These are phyloP conservation scores for Selenia dentaria DNA, from an alignment of 2,888 invertebrate species.

Conservation along the genomic window DNA sequence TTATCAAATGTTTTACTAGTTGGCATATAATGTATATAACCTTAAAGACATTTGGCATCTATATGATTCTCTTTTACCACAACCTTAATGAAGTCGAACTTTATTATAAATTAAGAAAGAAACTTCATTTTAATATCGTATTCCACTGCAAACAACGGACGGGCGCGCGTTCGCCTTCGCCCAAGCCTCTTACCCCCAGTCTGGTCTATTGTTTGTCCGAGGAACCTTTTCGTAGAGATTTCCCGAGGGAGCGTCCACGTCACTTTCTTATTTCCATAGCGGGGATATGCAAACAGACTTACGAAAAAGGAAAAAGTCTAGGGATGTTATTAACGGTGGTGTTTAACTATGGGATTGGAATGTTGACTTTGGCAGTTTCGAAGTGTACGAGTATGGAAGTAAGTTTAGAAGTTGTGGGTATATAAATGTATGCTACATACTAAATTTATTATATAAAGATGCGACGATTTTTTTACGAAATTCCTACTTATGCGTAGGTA, in stretches of 20 bases:
- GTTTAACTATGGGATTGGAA: slow-evolving; percentile 10
- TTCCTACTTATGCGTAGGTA: no score
- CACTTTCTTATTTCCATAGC: slow-evolving; percentile 62
- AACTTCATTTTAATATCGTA: slow-evolving; percentile 7
- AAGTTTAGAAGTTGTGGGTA: no score
- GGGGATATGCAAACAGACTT: slow-evolving; percentile 70
- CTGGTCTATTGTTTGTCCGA: slow-evolving; percentile 63
- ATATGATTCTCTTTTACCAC: no score
- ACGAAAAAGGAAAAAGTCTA: slow-evolving; percentile 44
- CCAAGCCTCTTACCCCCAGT: slow-evolving; percentile 15
- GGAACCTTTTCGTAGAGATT: slow-evolving; percentile 76
- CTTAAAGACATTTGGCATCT: no score
- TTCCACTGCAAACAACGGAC: slow-evolving; percentile 1
- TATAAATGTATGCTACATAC: no score
- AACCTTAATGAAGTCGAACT: not conserved
- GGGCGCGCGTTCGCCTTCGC: not conserved
- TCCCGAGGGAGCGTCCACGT: slow-evolving; percentile 66
- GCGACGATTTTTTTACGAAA: no score
- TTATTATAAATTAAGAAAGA: slow-evolving; percentile 1
- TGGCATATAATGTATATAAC: no score
- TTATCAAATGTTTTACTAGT: no score
- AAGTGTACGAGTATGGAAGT: no score
- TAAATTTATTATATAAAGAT: no score
- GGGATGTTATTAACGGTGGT: slow-evolving; percentile 19
- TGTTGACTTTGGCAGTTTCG: not conserved